A percentile compares a stretch with the other conserved stretches of the same genome.
These are phyloP conservation scores for Apodemia mormo DNA, from an alignment of 2,888 invertebrate species.

Conservation along the genomic window DNA sequence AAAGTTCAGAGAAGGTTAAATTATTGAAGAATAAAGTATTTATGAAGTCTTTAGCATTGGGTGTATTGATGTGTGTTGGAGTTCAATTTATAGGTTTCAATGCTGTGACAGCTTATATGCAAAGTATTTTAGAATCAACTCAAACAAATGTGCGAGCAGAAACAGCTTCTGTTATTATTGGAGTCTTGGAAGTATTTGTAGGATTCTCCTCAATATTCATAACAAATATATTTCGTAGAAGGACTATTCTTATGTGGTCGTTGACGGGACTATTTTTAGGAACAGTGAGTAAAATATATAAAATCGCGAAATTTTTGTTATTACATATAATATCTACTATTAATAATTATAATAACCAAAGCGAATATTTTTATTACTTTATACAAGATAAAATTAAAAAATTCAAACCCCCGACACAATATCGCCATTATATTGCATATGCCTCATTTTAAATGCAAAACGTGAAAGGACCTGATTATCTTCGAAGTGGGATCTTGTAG, in stretches of 20 bases:
- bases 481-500: too few species aligned
- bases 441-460: too few species aligned
- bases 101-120: conserved; percentile 55
- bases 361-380: too few species aligned
- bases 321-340: too few species aligned
- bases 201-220: conserved; percentile 49
- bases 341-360: too few species aligned
- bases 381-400: too few species aligned
- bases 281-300: conserved; percentile 42
- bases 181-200: conserved; percentile 53
- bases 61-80: conserved; percentile 41
- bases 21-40: conserved; percentile 43
- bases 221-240: conserved; percentile 52
- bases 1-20: conserved; percentile 33
- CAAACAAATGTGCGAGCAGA: conserved; percentile 54
- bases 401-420: too few species aligned
- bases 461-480: too few species aligned
- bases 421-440: too few species aligned
- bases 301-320: too few species aligned
- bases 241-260: conserved; percentile 43
- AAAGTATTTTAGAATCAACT: conserved; percentile 56
- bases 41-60: conserved; percentile 43
- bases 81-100: conserved; percentile 53
- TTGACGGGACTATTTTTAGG: conserved; percentile 46
- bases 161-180: conserved; percentile 54